Evolutionary conservation across 2,113 vertebrate species (phyloP), one percentile per base, ranked within the genome.

Genomic region (Thalassarche chlororhynchos): DNA sequence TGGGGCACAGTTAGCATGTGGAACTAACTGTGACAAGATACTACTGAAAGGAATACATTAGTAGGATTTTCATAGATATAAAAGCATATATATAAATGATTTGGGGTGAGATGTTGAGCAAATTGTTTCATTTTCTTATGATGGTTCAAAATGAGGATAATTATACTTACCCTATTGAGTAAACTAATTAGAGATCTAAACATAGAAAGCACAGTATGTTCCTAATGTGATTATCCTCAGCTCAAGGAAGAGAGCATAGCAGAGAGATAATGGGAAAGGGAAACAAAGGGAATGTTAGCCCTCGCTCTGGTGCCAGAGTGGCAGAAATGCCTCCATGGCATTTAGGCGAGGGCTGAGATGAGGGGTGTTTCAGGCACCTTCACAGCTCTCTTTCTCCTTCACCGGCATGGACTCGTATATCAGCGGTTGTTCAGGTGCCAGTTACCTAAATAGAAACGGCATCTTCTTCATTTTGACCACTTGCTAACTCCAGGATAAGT

Each of bases 111-210:
- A 76, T 60, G 31, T n/a, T 72, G 54, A 89, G 42, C n/a, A 93
- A 88, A 71, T 78, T 6, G 18, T 87, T 96, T 86, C 16, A 60
- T 88, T 21, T 61, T 81, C 42, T 78, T 75, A 47, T 8, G 29
- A 15, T 51, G 60, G 54, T 60, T 90, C 51, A 84, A 62, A 89
- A 92, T 60, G 17, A 93, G 51, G 60, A 68, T 84, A 87, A 91
- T 93, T 84, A 71, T 78, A 38, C 80, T 88, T 81, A 84, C 32
- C 9, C 64, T 66, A 44, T 46, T 82, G 68, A 89, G 40, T 87
- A 93, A 97, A 94, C n/a, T 93, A 93, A 84, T 92, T 87, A 84
- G 62, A 71, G 26, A 68, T 84, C 76, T 81, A 89, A 96, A 87
- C 89, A 76, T 71, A 92, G 90, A 84, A 86, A 92, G 83, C 52